Base-by-base conservation (phyloP, 2,888 invertebrate species). In the Osmoderma eremita region DNA sequence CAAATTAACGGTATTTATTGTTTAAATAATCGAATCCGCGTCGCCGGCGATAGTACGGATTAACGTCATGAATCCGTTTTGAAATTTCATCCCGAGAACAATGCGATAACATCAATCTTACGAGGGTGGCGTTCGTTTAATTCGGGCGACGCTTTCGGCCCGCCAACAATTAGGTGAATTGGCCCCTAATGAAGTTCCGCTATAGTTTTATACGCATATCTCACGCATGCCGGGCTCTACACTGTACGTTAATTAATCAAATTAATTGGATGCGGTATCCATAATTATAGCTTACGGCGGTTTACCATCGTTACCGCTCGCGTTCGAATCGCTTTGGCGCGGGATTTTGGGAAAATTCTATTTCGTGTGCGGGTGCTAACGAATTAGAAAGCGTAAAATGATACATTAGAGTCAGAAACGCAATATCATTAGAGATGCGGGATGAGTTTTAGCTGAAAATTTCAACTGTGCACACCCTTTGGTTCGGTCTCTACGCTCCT, bases 191-290 rank as follows among this genome's bases (percentile, higher is more conserved):
- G 36, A 61, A 48, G 36, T 61, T 10, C 17, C 6, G 18, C 30
- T 22, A 56, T 36, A 45, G 45, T 61, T 61, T 45, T 61, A 36
- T 36, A 45, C 45, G 45, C 30, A 12, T 61, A 61, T 61, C 8
- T 45, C 36, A n/a, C 2, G 15, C 13, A 24, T 30, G 17, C 12
- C 18, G 41, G 41, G 6, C n/a, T 42, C 24, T 22, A 30, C 30
- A 30, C 42, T 39, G 39, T 41, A 56, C 15, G 48, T 48, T 36
- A 45, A 61, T 61, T 48, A 61, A 61, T 61, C 17, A 17, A 18
- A 18, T 61, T 61, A 61, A 61, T 61, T 61, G 45, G 45, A 17
- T 61, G 42, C 4, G 13, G 24, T 30, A 30, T 61, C 45, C 10
- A 38, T 54, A 54, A 54, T 54, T 54, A 39, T 13, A 20, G 38